These are phyloP conservation scores for Myotis myotis DNA, from an alignment of 2,797 vertebrate species.

Conservation along the genomic window DNA sequence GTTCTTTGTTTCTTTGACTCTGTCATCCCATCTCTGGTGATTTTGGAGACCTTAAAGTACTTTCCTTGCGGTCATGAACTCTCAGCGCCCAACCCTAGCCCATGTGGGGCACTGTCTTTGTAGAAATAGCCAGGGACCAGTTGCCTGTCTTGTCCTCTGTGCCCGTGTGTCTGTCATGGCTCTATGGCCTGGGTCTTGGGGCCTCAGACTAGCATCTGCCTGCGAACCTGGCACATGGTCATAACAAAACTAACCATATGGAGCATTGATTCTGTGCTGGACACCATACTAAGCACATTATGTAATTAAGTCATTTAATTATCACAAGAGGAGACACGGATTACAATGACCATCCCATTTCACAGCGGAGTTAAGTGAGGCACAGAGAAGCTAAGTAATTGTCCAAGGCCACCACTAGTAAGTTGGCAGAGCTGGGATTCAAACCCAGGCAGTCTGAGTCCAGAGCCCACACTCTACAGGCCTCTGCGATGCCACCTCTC, in stretches of 20 bases:
- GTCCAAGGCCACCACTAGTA: neutral
- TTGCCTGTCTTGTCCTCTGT: neutral
- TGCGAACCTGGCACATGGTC: neutral
- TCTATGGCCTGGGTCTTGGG: neutral
- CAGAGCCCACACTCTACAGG: neutral
- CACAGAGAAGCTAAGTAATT: neutral
- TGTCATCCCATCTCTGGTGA: neutral
- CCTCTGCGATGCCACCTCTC: neutral
- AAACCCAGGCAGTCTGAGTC: neutral
- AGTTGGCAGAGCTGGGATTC: neutral
- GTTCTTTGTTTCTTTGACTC: neutral
- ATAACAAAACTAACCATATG: neutral
- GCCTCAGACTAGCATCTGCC: neutral
- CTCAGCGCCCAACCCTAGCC: neutral
- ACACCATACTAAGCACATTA: neutral
- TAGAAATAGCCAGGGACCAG: neutral
- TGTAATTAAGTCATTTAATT: neutral
- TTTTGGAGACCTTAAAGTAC: neutral
- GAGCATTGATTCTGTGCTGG: neutral
- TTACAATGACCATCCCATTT: constrained; percentile 23
- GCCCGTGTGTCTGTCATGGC: neutral
- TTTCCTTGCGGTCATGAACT: neutral
- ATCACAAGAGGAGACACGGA: neutral
- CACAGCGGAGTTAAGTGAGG: constrained; percentile 24
- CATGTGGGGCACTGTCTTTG: neutral